Percentiles rank a stretch among this genome's conserved stretches.
These are phyloP conservation scores for Cacatua alba DNA, from an alignment of 2,113 vertebrate species.

Conservation along the genomic window DNA sequence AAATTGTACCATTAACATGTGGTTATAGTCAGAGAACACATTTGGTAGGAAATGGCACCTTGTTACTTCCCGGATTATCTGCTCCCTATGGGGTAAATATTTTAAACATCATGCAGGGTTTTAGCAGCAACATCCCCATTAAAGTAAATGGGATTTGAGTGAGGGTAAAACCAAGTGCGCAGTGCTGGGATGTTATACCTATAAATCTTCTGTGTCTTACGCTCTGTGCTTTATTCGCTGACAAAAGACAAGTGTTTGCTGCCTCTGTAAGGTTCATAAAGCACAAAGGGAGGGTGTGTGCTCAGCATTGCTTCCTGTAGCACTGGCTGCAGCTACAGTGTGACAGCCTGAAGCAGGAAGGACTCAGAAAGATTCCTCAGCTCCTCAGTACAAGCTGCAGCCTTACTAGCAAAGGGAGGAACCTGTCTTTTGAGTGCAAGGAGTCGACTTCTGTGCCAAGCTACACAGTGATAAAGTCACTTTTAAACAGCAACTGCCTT, in stretches of 20 bases:
- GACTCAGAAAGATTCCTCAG: not conserved
- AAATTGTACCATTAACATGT: conserved; percentile 31
- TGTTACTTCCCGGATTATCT: conserved; percentile 58
- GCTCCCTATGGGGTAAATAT: conserved; percentile 55
- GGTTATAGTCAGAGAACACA: conserved; percentile 39
- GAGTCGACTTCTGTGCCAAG: not conserved
- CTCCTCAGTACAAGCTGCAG: not conserved
- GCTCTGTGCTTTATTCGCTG: not conserved
- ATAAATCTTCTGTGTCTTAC: conserved; percentile 19
- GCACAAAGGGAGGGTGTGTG: conserved; percentile 35
- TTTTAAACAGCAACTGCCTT: not conserved
- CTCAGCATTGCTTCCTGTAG: conserved; percentile 6
- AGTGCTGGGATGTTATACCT: not conserved
- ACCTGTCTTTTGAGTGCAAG: not conserved
- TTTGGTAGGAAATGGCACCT: conserved; percentile 44
- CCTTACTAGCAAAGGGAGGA: not conserved
- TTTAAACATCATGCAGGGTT: not conserved
- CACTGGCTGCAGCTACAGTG: not conserved
- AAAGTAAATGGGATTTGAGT: conserved; percentile 40
- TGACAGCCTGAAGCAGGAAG: not conserved
- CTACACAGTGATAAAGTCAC: not conserved
- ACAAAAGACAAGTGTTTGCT: conserved; percentile 31
- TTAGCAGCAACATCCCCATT: conserved; percentile 44
- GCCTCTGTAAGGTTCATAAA: conserved; percentile 34
- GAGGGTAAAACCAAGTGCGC: not conserved